Evolutionary conservation across 2,888 invertebrate genomes (phyloP).

Genomic region (Hermodice carunculata): DNA sequence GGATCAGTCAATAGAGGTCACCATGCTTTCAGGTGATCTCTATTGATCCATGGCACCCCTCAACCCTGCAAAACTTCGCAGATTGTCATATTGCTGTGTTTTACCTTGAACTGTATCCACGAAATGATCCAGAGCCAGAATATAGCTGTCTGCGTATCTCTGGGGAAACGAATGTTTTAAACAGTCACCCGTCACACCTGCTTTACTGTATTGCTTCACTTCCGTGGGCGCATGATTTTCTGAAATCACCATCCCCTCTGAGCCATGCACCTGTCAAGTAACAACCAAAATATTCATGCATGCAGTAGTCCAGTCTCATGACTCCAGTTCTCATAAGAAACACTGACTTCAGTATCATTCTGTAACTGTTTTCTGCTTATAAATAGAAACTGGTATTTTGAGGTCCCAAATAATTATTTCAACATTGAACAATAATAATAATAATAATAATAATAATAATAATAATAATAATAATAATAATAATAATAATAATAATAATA

Average conservation of each 20-base stretch:
- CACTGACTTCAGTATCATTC: no score
- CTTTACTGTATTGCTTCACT: not conserved
- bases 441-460: no score
- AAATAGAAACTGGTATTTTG: no score
- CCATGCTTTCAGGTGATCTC: no score
- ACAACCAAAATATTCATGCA: not conserved
- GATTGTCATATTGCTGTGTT: not conserved
- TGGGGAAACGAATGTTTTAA: conserved; percentile 37
- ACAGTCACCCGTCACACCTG: conserved; percentile 17
- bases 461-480: no score
- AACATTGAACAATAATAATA: not conserved
- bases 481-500: no score
- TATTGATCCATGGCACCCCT: no score
- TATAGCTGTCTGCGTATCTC: conserved; percentile 56
- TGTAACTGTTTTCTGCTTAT: no score
- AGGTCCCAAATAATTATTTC: not conserved
- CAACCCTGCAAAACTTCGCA: not conserved
- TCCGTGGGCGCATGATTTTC: conserved; percentile 45
- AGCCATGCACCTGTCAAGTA: conserved; percentile 54
- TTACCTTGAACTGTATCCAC: conserved; percentile 58
- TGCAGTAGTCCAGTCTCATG: no score
- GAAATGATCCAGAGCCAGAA: conserved; percentile 56
- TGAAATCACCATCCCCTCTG: conserved; percentile 53
- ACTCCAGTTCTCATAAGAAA: no score
- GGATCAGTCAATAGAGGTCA: no score